phyloP scores from a whole-genome alignment of 2,888 invertebrate genomes.

The Proisotoma minuta region DNA sequence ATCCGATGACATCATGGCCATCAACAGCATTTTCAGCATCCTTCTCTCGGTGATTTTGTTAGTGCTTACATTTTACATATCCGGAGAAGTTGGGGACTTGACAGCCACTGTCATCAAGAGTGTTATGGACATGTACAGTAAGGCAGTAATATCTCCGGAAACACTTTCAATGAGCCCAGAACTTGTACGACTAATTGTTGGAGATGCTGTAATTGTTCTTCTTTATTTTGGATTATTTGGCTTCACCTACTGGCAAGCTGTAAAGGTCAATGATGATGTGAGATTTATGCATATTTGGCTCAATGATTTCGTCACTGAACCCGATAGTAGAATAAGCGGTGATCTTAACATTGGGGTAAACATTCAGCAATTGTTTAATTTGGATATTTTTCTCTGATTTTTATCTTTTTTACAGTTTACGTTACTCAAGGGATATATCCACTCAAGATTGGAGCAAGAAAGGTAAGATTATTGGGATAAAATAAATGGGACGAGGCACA shows the following conservation, averaged over 20 bases:
- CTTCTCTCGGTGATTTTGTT: not conserved
- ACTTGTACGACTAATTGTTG: constrained; percentile 23
- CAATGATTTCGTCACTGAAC: constrained; percentile 10
- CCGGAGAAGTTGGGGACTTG: not conserved
- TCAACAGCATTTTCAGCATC: constrained; percentile 3
- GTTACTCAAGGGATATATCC: constrained; percentile 4
- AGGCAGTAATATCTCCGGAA: not conserved
- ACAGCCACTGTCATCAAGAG: not conserved
- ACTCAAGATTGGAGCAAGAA: constrained; percentile 1
- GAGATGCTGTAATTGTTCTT: constrained; percentile 21
- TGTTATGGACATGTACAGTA: not conserved
- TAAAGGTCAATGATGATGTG: constrained; percentile 8
- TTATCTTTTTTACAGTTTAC: not conserved
- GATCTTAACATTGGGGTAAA: constrained; percentile 3
- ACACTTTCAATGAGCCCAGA: constrained; percentile 3
- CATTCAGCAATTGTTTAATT: not conserved
- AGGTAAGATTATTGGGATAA: too few relatives aligned
- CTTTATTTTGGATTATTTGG: constrained; percentile 17
- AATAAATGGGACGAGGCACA: too few relatives aligned
- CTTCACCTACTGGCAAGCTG: constrained; percentile 5
- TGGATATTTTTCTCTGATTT: not conserved
- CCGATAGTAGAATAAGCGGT: not conserved
- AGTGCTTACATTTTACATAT: not conserved
- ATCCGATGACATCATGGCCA: not conserved
- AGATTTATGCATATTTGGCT: constrained; percentile 6